Percentiles rank a stretch among this genome's conserved stretches.
Evolutionary conservation across 1,140 invertebrate species (phyloP).

Genomic region (Micrasema longulum): DNA sequence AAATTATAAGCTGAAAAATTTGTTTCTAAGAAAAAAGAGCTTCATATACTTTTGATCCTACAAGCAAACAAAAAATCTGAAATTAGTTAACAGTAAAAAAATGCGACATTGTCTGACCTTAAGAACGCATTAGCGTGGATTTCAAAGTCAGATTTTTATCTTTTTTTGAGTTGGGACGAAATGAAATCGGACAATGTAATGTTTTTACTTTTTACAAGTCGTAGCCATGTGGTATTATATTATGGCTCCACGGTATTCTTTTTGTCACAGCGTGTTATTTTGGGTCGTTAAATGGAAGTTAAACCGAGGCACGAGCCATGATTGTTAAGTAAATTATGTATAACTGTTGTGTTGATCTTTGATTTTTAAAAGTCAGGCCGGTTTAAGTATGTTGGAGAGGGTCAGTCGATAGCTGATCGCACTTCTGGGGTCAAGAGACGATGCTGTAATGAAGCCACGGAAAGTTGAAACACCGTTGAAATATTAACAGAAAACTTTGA

Average conservation of each 20-base stretch:
- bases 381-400: conserved; percentile 31
- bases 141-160: not conserved
- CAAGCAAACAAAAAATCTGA: not conserved
- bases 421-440: not conserved
- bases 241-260: not conserved
- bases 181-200: not conserved
- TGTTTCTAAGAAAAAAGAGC: no score
- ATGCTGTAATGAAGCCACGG: not conserved
- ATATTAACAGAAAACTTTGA: no score
- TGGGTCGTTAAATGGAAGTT: conserved; percentile 2
- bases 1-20: no score
- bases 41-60: no score
- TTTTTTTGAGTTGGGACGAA: not conserved
- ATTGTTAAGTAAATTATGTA: conserved; percentile 24
- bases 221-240: not conserved
- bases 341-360: conserved; percentile 39
- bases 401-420: conserved; percentile 20
- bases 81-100: not conserved
- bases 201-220: not conserved
- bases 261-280: conserved; percentile 14
- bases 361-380: conserved; percentile 25
- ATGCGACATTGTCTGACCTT: not conserved
- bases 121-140: not conserved
- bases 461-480: no score
- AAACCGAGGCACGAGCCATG: conserved; percentile 30